Evolutionary conservation across 2,113 vertebrate genomes (phyloP), one percentile per base, ranked within the genome.

Genomic region (Engraulis encrasicolus): DNA sequence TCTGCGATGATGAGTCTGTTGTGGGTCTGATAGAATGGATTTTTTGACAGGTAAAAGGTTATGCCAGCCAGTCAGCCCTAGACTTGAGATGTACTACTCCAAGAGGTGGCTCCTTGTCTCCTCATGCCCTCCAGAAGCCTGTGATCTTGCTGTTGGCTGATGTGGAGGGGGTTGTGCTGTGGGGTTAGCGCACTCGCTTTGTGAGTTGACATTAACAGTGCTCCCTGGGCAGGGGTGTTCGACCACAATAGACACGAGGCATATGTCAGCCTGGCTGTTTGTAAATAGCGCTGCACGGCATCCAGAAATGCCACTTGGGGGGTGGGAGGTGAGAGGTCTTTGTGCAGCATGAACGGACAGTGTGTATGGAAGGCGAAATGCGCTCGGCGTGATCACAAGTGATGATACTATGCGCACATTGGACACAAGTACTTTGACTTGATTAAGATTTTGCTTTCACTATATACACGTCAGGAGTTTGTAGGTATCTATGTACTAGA

Each of bases 231-330:
- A 71, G 61, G 15, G 27, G 23, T 71, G 61, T 31, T 71, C 27
- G 34, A 34, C 61, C 27, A 31, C 61, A 71, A 34, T 71, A 14
- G 61, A 71, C 27, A 5, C 12, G 27, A 71, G 61, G 27, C 61
- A 71, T 71, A 71, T 71, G 61, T 71, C 27, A 71, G 23, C 61
- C 15, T 27, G 23, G 31, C 61, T 71, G 61, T 71, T 71, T 71
- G 61, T 31, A 71, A 71, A 71, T 34, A 71, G 27, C 12, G 27
- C 61, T 17, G 23, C 34, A 31, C 61, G 34, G 61, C 14, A 20
- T 12, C 1, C 61, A 34, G 23, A 71, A 71, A 71, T 34, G 61
- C 61, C 61, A 31, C 27, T 34, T 31, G 3, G 12, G 17, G 61
- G 58, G n/a, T n/a, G n/a, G 61, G 61, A 14, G 27, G 14, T 15